Conservation (phyloP, 2,797 vertebrate species). For the Lophius americanus region DNA sequence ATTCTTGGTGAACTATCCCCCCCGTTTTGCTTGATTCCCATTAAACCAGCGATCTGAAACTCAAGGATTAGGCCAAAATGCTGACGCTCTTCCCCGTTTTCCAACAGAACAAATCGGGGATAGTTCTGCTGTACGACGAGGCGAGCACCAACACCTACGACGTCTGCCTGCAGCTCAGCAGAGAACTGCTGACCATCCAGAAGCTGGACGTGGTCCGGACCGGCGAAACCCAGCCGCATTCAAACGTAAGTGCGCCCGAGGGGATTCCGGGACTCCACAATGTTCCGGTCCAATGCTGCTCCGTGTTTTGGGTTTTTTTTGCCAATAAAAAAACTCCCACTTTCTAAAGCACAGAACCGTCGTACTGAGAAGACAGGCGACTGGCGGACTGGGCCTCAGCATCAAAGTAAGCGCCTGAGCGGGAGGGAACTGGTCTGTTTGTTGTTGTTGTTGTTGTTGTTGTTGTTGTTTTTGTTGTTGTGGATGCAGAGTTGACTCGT, state of each 20-base stretch:
- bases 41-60: too few relatives aligned
- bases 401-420: slow-evolving; percentile 89
- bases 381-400: slow-evolving; percentile 93
- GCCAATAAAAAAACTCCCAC: slow-evolving; percentile 84
- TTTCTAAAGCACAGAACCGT: slow-evolving; percentile 99
- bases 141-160: slow-evolving; percentile 88
- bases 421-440: slow-evolving; percentile 34
- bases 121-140: slow-evolving; percentile 88
- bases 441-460: neutral
- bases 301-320: slow-evolving; percentile 69
- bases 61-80: slow-evolving; percentile 17
- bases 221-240: slow-evolving; percentile 80
- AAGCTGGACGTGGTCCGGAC: slow-evolving; percentile 92
- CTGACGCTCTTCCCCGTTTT: slow-evolving; percentile 65
- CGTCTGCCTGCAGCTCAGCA: slow-evolving; percentile 90
- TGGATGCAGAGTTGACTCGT: too few relatives aligned
- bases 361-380: slow-evolving; percentile 91
- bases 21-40: too few relatives aligned
- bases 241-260: slow-evolving; percentile 90
- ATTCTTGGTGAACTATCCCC: too few relatives aligned
- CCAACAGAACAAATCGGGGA: slow-evolving; percentile 89
- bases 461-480: neutral
- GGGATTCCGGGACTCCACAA: slow-evolving; percentile 25
- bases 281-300: slow-evolving; percentile 43
- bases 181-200: slow-evolving; percentile 91